These are phyloP conservation scores for Cephus rjabovi DNA, from an alignment of 2,888 invertebrate genomes.

Conservation along the genomic window DNA sequence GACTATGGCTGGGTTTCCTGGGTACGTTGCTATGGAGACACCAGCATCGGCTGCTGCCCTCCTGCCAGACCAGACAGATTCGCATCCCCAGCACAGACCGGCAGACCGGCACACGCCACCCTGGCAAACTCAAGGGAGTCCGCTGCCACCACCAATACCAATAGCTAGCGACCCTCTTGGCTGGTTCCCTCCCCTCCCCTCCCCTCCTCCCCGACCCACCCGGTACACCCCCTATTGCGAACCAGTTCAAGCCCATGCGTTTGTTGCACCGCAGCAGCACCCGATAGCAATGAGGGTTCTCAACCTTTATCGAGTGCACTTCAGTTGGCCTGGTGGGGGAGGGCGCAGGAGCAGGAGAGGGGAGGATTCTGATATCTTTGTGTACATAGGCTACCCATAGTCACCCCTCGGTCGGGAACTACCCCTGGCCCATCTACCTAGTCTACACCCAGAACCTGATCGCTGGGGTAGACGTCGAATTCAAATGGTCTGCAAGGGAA, in stretches of 20 bases:
- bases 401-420: neutral
- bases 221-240: slow-evolving; percentile 11
- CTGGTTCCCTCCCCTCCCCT: neutral
- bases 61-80: slow-evolving; percentile 57
- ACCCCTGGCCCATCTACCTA: neutral
- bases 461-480: neutral
- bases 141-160: slow-evolving; percentile 5
- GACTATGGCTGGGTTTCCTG: slow-evolving; percentile 63
- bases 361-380: neutral
- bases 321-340: slow-evolving; percentile 37
- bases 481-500: neutral
- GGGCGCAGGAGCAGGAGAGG: neutral
- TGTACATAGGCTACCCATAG: neutral
- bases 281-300: slow-evolving; percentile 16
- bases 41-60: slow-evolving; percentile 41
- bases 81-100: slow-evolving; percentile 47
- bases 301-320: neutral
- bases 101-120: slow-evolving; percentile 21
- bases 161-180: neutral
- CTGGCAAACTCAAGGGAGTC: slow-evolving; percentile 10
- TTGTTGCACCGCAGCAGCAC: slow-evolving; percentile 58
- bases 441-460: neutral
- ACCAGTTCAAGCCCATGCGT: slow-evolving; percentile 32
- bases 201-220: neutral
- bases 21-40: slow-evolving; percentile 63